Evolutionary conservation across 92 coral and sea anemone genomes (phyloP).

Genomic region (Paragorgia papillata): DNA sequence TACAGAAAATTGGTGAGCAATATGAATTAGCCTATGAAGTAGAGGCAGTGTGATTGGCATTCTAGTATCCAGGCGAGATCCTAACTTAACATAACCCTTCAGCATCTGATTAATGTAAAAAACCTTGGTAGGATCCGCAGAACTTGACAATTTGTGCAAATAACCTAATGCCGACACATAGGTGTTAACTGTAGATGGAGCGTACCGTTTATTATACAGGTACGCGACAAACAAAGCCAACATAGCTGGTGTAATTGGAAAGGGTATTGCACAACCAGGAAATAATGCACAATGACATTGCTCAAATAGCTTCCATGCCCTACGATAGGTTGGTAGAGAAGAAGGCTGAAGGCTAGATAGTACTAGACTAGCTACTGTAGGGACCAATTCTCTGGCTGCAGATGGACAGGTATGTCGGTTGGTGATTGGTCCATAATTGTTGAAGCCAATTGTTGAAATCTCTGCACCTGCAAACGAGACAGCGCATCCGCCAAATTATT

Average conservation of each 20-base stretch:
- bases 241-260: conserved; percentile 52
- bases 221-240: conserved; percentile 61
- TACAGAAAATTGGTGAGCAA: no score
- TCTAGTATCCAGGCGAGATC: no score
- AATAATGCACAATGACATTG: conserved; percentile 21
- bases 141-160: no score
- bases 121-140: no score
- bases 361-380: conserved; percentile 27
- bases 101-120: no score
- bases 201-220: conserved; percentile 47
- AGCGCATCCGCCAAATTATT: no score
- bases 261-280: not conserved
- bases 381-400: conserved; percentile 57
- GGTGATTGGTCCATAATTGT: conserved; percentile 48
- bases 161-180: no score
- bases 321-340: conserved; percentile 62
- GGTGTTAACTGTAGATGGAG: conserved; percentile 60
- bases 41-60: no score
- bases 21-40: no score
- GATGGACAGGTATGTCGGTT: conserved; percentile 50
- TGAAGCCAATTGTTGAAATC: conserved; percentile 61
- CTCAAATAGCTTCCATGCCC: conserved; percentile 61
- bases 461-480: conserved; percentile 58
- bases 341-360: conserved; percentile 61
- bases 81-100: no score